Conservation (phyloP, 2,797 vertebrate species). For the Ambastaia sidthimunki region DNA sequence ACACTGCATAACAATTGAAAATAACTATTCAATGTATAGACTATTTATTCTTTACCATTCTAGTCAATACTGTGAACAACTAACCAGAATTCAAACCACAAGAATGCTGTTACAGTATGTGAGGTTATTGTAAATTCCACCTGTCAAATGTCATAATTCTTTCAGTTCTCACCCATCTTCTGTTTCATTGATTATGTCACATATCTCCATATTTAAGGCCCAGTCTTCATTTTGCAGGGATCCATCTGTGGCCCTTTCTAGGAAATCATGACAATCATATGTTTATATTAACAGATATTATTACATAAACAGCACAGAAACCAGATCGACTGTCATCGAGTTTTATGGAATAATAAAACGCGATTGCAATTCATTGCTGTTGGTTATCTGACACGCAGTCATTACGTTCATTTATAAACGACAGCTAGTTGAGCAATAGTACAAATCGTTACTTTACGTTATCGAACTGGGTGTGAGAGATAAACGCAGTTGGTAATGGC, state of each 20-base stretch:
- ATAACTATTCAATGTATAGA: too few species aligned
- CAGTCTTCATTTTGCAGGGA: constrained; percentile 97
- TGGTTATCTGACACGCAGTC: too few species aligned
- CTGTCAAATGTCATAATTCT: neutral
- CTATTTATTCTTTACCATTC: too few species aligned
- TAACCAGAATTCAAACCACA: too few species aligned
- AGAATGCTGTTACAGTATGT: too few species aligned
- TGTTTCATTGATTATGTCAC: constrained; percentile 98
- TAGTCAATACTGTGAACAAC: too few species aligned
- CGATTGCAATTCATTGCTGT: too few species aligned
- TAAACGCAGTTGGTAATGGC: neutral
- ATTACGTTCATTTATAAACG: neutral
- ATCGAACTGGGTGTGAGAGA: constrained; percentile 31
- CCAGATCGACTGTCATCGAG: too few species aligned
- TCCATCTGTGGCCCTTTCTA: constrained; percentile 97
- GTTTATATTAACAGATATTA: neutral
- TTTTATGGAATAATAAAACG: too few species aligned
- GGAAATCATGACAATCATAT: constrained; percentile 57
- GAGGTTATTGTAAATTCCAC: neutral
- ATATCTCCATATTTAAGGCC: constrained; percentile 99
- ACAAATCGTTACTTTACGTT: constrained; percentile 16
- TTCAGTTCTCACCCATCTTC: constrained; percentile 90
- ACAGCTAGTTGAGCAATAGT: neutral
- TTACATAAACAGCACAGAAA: neutral
- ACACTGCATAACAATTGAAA: too few species aligned